A percentile compares a stretch with the other conserved stretches of the same genome.
Conservation (phyloP, 2,888 invertebrate genomes). For the Hemaris fuciformis region DNA sequence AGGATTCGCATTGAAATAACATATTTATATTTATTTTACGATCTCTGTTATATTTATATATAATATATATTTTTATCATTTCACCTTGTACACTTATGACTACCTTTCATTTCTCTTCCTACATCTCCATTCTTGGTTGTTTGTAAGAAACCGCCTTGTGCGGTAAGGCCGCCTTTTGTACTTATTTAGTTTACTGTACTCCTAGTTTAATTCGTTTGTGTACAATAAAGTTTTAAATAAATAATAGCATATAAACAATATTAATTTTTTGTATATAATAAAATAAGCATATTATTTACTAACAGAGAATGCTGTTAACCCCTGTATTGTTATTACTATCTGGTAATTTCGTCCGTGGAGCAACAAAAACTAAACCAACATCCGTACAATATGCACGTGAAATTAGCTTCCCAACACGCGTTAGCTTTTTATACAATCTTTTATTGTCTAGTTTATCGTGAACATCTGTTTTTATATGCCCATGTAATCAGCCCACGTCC, state of each 20-base stretch:
- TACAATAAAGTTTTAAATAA: no score
- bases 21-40: no score
- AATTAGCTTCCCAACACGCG: background rate
- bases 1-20: no score
- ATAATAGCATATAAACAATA: background rate
- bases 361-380: background rate
- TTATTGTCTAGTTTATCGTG: conserved; percentile 2
- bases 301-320: background rate
- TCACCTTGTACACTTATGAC: no score
- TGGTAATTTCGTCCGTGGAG: background rate
- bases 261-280: background rate
- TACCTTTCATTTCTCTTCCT: no score
- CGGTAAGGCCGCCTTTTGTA: no score
- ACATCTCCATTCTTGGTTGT: no score
- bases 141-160: no score
- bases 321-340: background rate
- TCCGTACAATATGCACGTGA: background rate
- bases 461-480: conserved; percentile 4
- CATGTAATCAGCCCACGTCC: conserved; percentile 4
- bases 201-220: no score
- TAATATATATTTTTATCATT: no score
- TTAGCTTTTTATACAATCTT: background rate
- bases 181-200: no score
- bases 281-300: background rate
- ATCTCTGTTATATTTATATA: no score